Conservation (phyloP, 2,888 invertebrate species). For the Linyphia triangularis region DNA sequence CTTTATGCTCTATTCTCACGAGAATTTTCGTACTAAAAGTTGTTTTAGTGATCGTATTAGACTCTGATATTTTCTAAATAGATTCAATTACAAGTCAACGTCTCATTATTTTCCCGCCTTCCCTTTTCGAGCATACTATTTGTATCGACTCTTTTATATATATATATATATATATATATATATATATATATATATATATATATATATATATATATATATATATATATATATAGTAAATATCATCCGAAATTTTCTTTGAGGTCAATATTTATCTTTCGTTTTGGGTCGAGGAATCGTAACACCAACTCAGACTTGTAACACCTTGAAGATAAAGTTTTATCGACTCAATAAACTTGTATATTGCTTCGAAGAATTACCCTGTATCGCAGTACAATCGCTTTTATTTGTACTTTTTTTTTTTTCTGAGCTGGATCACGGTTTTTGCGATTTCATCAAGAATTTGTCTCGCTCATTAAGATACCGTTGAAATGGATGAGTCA, state of each 20-base stretch:
- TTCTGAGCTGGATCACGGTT: background rate
- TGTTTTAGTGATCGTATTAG: no score
- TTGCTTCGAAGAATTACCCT: background rate
- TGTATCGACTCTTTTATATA: no score
- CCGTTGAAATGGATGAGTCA: constrained; percentile 27
- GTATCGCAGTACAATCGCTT: background rate
- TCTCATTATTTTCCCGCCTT: no score
- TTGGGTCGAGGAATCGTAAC: background rate
- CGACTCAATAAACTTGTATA: background rate
- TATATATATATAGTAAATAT: no score
- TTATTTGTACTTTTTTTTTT: background rate
- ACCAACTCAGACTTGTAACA: constrained; percentile 2
- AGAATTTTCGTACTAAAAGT: no score
- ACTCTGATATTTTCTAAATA: no score
- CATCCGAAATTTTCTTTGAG: background rate
- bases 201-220: no score
- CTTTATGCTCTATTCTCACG: no score
- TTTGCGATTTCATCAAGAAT: constrained; percentile 22
- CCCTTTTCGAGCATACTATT: no score
- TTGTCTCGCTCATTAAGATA: background rate
- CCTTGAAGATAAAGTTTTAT: constrained; percentile 26
- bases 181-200: no score
- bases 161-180: no score
- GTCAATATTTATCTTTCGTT: background rate
- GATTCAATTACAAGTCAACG: no score